These are phyloP conservation scores for Pygoscelis antarcticus DNA, from an alignment of 2,113 vertebrate species.

Conservation along the genomic window DNA sequence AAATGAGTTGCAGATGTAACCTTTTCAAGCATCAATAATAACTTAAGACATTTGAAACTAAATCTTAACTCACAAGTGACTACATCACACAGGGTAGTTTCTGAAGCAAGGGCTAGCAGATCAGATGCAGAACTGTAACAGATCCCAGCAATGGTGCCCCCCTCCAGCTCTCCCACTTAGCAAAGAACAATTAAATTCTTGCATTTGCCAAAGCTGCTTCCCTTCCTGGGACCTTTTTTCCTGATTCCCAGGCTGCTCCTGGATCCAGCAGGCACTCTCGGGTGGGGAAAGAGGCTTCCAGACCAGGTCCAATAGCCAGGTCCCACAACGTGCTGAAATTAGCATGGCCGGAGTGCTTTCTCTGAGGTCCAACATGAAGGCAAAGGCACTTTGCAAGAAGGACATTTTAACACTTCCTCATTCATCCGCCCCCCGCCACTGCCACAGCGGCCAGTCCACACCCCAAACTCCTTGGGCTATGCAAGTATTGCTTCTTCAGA, in stretches of 20 bases:
- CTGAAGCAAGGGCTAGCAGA: neutral
- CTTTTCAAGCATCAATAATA: constrained; percentile 62
- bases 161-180: neutral
- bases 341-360: neutral
- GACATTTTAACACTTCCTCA: neutral
- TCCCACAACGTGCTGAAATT: neutral
- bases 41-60: constrained; percentile 43
- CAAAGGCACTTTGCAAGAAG: neutral
- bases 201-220: neutral
- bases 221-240: neutral
- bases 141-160: neutral
- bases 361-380: neutral
- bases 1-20: constrained; percentile 71
- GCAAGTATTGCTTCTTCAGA: neutral
- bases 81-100: constrained; percentile 1
- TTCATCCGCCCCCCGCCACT: too few relatives aligned
- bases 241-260: neutral
- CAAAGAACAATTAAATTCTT: neutral
- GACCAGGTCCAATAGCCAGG: neutral
- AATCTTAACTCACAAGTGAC: constrained; percentile 31
- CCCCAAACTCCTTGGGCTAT: neutral
- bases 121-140: neutral
- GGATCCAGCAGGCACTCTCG: neutral
- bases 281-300: neutral
- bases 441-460: neutral